Base-by-base conservation (phyloP, 2,888 invertebrate genomes). In the Polydrusus pterygomalis region DNA sequence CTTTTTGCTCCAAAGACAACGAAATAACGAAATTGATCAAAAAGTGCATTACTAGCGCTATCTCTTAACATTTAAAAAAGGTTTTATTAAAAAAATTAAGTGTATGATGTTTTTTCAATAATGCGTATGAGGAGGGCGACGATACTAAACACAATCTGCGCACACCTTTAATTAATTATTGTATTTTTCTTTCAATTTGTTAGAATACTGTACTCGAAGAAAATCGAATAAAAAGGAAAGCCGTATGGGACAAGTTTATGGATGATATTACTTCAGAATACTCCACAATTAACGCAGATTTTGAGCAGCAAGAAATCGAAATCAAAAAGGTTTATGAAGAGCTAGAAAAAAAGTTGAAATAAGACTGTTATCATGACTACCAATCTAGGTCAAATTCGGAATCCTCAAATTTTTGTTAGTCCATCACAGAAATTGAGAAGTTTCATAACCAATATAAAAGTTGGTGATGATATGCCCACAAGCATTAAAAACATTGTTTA, bases 231-330 rank as follows among this genome's bases (percentile, higher is more conserved):
- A 85, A 87, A 71, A 87, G 93, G 43, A 90, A 90, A 84, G 82
- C 86, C 69, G 92, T 93, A 87, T 95, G 94, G 93, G 90, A 93
- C 82, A 90, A 90, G 79, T 95, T 96, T 84, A 92, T 95, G 87
- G 92, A 93, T 89, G 93, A 94, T 87, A 92, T 96, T 88, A 92
- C 93, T 83, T 91, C 92, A 80, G 93, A 92, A 83, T 95, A 94
- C 86, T 89, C 91, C 80, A 91, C 93, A 85, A 93, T 96, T 80
- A 94, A 96, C 83, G 91, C 91, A 85, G 92, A 93, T 49, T 95
- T 94, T 88, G 91, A 92, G 84, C 92, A 93, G 83, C 95, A 95
- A 87, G 94, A 96, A 88, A 92, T 92, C 84, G 93, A 95, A 87
- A 88, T 96, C 6, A 88, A 90, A 79, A 92, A 93, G 79, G 91